Evolutionary conservation across 2,888 invertebrate genomes (phyloP).

Genomic region (Polyommatus iphigenia): DNA sequence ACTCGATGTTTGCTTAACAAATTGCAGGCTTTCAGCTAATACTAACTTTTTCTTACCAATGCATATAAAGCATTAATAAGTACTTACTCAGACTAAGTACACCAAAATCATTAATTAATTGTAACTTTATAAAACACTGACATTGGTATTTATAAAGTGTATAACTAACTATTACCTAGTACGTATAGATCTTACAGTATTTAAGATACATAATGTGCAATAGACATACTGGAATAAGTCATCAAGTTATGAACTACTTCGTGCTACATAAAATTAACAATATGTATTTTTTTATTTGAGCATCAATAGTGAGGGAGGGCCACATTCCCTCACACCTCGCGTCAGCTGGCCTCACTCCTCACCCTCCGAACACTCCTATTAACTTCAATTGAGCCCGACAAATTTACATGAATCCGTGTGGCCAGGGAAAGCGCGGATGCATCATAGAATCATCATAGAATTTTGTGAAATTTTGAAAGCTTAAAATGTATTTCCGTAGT

Average conservation of each 20-base stretch:
- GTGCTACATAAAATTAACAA: constrained; percentile 42
- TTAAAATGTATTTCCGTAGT: too few relatives aligned
- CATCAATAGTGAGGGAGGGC: constrained; percentile 71
- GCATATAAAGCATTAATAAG: too few relatives aligned
- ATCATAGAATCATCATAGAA: constrained; percentile 1
- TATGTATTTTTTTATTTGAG: constrained; percentile 60
- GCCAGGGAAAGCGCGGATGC: constrained; percentile 50
- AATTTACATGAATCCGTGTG: constrained; percentile 70
- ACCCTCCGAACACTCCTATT: constrained; percentile 75
- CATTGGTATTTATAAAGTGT: too few relatives aligned
- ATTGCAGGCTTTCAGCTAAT: neutral
- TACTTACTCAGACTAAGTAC: too few relatives aligned
- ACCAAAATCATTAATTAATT: too few relatives aligned
- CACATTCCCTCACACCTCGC: constrained; percentile 78
- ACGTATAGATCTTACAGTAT: too few relatives aligned
- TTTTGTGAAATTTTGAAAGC: neutral
- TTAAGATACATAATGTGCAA: too few relatives aligned
- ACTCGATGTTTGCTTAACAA: neutral
- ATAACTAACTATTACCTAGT: too few relatives aligned
- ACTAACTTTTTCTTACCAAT: too few relatives aligned
- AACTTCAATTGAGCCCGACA: constrained; percentile 80
- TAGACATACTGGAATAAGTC: neutral
- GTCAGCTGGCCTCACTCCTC: constrained; percentile 72
- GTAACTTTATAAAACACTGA: too few relatives aligned
- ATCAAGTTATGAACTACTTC: constrained; percentile 3